Evolutionary conservation across 2,113 vertebrate genomes (phyloP).

Genomic region (Globicephala melas): DNA sequence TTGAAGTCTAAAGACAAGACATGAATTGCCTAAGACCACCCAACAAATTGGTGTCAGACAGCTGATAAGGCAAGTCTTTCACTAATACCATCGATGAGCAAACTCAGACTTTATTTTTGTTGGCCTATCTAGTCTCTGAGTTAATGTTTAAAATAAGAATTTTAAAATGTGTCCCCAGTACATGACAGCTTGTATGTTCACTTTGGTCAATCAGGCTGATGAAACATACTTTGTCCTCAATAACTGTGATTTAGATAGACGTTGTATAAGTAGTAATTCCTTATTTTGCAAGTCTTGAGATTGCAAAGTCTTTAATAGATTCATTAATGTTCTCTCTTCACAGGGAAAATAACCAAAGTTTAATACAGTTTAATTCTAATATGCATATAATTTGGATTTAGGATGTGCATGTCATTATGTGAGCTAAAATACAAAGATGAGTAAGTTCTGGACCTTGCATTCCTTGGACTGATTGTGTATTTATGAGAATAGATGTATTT

Average conservation of each 20-base stretch:
- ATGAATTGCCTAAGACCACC: background rate
- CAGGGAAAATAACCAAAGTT: background rate
- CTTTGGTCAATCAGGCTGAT: background rate
- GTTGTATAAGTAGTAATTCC: background rate
- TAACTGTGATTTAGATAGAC: background rate
- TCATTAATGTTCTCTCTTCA: background rate
- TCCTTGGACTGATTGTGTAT: background rate
- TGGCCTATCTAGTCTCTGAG: background rate
- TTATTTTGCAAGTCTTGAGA: background rate
- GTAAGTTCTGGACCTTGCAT: background rate
- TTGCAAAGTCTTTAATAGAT: background rate
- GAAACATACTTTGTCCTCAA: background rate
- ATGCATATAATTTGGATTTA: background rate
- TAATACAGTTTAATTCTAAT: slow-evolving; percentile 27
- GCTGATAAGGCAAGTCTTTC: background rate
- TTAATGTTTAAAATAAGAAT: slow-evolving; percentile 17
- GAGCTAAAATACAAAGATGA: slow-evolving; percentile 14
- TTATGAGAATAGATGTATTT: background rate
- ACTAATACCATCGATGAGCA: background rate
- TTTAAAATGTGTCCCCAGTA: background rate
- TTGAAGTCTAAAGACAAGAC: background rate
- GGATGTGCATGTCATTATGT: background rate
- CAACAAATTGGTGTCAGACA: background rate
- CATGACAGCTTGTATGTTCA: background rate
- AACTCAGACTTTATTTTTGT: background rate